Conservation (phyloP, 2,113 vertebrate genomes). For the Cygnus buccinator region DNA sequence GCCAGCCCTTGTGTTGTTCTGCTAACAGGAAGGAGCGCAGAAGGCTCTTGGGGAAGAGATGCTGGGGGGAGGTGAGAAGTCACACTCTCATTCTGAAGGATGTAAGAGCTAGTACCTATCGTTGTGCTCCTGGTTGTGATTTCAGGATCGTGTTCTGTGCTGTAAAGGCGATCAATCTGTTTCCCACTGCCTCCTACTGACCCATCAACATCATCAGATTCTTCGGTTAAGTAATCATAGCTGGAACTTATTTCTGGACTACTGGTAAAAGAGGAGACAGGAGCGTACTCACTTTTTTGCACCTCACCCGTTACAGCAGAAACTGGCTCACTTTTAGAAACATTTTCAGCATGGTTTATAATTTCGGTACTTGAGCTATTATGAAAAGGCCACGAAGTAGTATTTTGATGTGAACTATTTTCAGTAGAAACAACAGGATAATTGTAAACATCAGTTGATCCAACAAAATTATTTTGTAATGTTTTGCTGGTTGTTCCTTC, state of each 20-base stretch:
- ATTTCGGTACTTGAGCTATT: background rate
- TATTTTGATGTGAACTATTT: slow-evolving; percentile 34
- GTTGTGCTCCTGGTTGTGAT: slow-evolving; percentile 17
- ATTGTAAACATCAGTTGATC: background rate
- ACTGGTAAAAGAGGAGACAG: background rate
- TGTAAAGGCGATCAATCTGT: background rate
- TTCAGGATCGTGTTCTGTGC: slow-evolving; percentile 21
- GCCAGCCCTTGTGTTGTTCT: background rate
- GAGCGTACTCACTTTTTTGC: background rate
- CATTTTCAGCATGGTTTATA: background rate
- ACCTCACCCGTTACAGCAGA: background rate
- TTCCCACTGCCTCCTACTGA: slow-evolving; percentile 48
- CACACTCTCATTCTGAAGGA: background rate
- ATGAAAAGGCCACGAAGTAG: slow-evolving; percentile 4
- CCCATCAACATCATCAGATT: slow-evolving; percentile 53
- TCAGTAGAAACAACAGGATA: slow-evolving; percentile 8
- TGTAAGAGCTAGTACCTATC: background rate
- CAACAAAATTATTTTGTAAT: slow-evolving; percentile 36
- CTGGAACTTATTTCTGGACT: slow-evolving; percentile 53
- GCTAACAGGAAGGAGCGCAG: background rate
- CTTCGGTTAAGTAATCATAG: slow-evolving; percentile 59
- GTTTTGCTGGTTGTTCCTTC: background rate
- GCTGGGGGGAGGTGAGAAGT: background rate
- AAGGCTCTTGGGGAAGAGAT: background rate
- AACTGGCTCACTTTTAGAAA: background rate